phyloP scores from a whole-genome alignment of 2,113 vertebrate species.

The Eulemur macaco region DNA sequence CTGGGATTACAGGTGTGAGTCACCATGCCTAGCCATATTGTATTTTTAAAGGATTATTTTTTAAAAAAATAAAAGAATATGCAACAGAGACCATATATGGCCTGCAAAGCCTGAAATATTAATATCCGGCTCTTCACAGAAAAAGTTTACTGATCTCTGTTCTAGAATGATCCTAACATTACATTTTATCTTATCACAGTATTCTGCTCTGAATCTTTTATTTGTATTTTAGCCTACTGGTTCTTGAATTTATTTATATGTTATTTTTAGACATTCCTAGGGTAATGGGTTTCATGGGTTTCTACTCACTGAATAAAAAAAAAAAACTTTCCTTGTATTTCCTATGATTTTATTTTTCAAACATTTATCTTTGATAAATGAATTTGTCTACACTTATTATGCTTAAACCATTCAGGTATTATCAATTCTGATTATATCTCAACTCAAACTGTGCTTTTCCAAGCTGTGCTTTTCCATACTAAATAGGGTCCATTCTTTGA shows the following conservation, averaged over 20 bases:
- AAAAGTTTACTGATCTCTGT: not conserved
- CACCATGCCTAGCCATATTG: not conserved
- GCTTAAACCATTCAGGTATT: not conserved
- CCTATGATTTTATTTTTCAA: constrained; percentile 16
- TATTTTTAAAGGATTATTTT: not conserved
- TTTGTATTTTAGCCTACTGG: not conserved
- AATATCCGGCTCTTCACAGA: not conserved
- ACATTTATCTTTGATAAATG: not conserved
- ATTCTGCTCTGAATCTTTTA: not conserved
- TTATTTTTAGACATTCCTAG: not conserved
- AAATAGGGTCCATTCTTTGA: not conserved
- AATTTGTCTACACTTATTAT: not conserved
- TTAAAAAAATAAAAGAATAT: not conserved
- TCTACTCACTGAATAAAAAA: constrained; percentile 7
- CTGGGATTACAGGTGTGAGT: not conserved
- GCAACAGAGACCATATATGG: not conserved
- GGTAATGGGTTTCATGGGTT: not conserved
- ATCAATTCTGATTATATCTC: not conserved
- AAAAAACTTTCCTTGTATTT: not conserved
- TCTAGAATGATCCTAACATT: not conserved
- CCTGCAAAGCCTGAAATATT: constrained; percentile 23
- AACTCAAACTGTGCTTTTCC: not conserved
- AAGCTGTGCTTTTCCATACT: not conserved
- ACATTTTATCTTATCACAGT: not conserved
- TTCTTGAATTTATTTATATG: constrained; percentile 15